Evolutionary conservation across 2,113 vertebrate genomes (phyloP), one percentile per base, ranked within the genome.

Genomic region (Tangachromis dhanisi): DNA sequence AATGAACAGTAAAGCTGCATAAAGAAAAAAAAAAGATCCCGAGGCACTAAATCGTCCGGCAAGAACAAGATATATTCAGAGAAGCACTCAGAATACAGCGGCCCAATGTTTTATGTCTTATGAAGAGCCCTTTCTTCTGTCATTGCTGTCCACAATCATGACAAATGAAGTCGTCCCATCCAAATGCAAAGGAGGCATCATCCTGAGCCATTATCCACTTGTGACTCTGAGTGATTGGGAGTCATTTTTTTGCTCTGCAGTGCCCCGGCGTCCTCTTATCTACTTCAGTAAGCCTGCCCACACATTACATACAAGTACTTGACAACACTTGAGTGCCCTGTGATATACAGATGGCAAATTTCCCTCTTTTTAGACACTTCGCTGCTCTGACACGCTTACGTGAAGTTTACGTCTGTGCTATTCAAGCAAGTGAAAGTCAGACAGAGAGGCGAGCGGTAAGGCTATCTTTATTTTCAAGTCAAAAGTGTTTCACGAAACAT

Each of bases 191-290:
- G 63, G 57, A 88, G 29, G 51, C 86, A 53, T 84, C 59, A 51
- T 68, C 66, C 85, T 83, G 83, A 81, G 35, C 84, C 82, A 91
- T 92, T 94, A 93, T 90, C 90, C 85, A 85, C 93, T 93, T 86
- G 53, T 87, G 80, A 91, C 51, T 88, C 61, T 83, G 82, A 90
- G 51, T 82, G 90, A 94, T 81, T 93, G 57, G 82, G 86, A 89
- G 68, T 90, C 45, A 80, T 92, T 85, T 51, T 73, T 88, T 40
- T 33, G 51, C 63, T 85, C 51, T 40, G 68, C 90, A 40, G 29
- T 40, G 87, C 83, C 89, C 76, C 7, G 7, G 61, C n/a, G 29
- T 31, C 83, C 82, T 89, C 90, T 92, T 87, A 80, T 84, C 88
- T 45, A 31, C 85, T 83, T 59, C 47, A 66, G n/a, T 24, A 17